phyloP scores from a whole-genome alignment of 2,113 vertebrate genomes.

The Hemibagrus wyckioides region DNA sequence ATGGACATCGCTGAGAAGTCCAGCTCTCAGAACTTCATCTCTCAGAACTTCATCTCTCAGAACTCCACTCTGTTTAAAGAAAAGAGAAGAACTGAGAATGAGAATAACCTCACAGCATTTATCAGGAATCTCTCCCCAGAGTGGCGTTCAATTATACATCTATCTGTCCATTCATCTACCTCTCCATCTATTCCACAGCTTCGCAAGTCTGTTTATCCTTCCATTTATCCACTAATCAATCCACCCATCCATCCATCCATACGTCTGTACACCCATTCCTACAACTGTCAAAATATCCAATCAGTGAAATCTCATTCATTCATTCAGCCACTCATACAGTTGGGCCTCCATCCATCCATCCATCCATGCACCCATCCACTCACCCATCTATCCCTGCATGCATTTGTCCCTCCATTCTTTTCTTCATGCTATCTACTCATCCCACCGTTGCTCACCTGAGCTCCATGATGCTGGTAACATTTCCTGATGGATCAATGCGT shows the following conservation, averaged over 20 bases:
- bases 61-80: not conserved
- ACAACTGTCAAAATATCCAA: not conserved
- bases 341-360: not conserved
- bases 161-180: not conserved
- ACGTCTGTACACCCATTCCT: not conserved
- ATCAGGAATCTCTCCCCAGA: not conserved
- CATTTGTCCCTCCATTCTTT: not conserved
- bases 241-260: not conserved
- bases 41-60: not conserved
- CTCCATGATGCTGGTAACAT: slow-evolving; percentile 95
- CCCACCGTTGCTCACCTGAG: slow-evolving; percentile 79
- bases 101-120: not conserved
- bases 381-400: not conserved
- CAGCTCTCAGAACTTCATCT: not conserved
- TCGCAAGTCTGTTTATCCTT: too few relatives aligned
- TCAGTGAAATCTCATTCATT: not conserved
- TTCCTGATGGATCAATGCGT: slow-evolving; percentile 92
- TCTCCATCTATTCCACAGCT: not conserved
- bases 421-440: not conserved
- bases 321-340: not conserved
- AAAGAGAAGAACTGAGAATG: too few relatives aligned
- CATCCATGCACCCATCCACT: not conserved
- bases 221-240: not conserved
- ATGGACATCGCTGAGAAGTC: not conserved
- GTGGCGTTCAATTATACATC: not conserved